Percentiles rank a stretch among this genome's conserved stretches.
phyloP scores from a whole-genome alignment of 1,140 invertebrate genomes.

The Laupala kohalensis region DNA sequence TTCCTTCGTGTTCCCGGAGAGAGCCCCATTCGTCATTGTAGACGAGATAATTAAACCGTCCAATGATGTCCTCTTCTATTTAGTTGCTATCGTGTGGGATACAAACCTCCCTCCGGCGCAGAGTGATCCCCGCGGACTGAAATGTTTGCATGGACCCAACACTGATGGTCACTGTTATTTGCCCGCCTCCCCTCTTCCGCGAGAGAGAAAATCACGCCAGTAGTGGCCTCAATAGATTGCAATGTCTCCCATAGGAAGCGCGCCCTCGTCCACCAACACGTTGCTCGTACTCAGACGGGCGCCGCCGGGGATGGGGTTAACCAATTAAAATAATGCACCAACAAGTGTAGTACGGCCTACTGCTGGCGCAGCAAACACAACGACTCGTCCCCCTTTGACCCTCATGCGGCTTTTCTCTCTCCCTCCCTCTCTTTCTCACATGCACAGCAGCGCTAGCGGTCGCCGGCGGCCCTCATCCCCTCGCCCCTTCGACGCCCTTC shows the following conservation, averaged over 20 bases:
- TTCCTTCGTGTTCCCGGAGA: neutral
- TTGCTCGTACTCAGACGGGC: neutral
- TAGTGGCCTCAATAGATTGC: slow-evolving; percentile 14
- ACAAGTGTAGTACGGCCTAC: slow-evolving; percentile 12
- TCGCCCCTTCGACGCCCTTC: too few species aligned
- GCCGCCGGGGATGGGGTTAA: slow-evolving; percentile 6
- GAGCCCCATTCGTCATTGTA: neutral
- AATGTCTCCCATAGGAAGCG: slow-evolving; percentile 12
- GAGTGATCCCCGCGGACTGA: neutral
- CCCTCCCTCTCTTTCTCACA: too few species aligned
- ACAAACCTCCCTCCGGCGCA: neutral
- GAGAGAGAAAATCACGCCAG: neutral
- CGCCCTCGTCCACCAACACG: neutral
- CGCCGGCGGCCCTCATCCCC: too few species aligned
- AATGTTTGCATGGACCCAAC: neutral
- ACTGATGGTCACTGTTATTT: neutral
- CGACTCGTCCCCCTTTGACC: neutral
- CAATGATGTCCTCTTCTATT: neutral
- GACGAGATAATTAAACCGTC: neutral
- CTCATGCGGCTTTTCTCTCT: too few species aligned
- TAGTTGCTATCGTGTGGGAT: neutral
- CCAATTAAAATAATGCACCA: slow-evolving; percentile 18
- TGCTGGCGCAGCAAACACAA: slow-evolving; percentile 6
- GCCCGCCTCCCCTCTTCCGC: neutral
- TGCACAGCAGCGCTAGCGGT: neutral